phyloP scores from a whole-genome alignment of 92 coral and sea anemone species.

The Porites cylindrica region DNA sequence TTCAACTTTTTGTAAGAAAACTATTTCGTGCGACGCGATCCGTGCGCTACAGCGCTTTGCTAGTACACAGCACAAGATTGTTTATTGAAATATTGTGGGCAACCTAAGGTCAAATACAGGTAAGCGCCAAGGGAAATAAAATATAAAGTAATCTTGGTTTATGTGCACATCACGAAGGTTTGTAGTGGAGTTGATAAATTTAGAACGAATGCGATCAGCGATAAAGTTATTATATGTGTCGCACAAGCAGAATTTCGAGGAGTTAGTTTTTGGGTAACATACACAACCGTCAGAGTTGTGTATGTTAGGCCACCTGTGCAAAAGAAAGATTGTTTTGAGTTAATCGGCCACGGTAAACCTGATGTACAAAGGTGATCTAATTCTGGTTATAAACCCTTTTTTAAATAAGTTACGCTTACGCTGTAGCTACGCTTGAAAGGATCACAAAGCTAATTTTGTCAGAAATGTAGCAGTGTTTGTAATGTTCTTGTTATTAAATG shows the following conservation, averaged over 20 bases:
- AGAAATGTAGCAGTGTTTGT: too few relatives aligned
- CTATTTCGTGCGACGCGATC: background rate
- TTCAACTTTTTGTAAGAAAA: too few relatives aligned
- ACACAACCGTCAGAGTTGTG: too few relatives aligned
- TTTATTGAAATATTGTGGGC: constrained; percentile 11
- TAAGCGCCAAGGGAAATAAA: background rate
- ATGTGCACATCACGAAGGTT: background rate
- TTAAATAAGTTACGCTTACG: too few relatives aligned
- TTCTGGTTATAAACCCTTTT: background rate
- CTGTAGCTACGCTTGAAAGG: too few relatives aligned
- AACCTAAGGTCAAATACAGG: constrained; percentile 16
- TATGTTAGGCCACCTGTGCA: constrained; percentile 15
- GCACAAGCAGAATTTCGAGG: background rate
- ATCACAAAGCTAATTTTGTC: too few relatives aligned
- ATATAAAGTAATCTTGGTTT: background rate
- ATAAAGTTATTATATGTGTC: background rate
- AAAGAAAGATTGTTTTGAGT: background rate
- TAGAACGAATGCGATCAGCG: background rate
- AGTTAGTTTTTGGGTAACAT: background rate
- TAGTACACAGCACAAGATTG: background rate
- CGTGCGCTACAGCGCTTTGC: constrained; percentile 2
- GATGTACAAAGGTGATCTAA: constrained; percentile 35
- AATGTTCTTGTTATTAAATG: background rate
- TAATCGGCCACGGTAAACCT: background rate
- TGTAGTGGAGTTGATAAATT: too few relatives aligned